Base-by-base conservation (phyloP, 1,140 invertebrate genomes). In the Drosophila triauraria region DNA sequence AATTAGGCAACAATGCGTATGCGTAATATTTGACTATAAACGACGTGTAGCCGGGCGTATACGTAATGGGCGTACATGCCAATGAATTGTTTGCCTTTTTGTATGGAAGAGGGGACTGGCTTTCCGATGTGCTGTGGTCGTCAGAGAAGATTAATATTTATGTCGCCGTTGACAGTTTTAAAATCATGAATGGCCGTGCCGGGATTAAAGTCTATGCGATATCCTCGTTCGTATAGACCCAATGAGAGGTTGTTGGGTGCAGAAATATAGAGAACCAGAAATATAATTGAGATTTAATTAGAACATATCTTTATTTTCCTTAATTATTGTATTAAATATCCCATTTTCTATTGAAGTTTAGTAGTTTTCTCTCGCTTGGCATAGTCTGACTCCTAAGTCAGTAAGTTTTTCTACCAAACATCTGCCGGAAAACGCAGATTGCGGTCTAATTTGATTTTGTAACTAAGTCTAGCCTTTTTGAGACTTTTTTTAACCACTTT, bases 141-240 rank as follows among this genome's bases (percentile, higher is more conserved):
- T 12, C 35, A 51, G n/a, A 54, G 57, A 48, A 63, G 77, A 87
- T 87, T 84, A 84, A 88, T 87, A 78, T 84, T 87, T 78, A 87
- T 90, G 85, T 76, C 38, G 38, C n/a, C 79, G 83, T 79, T 87
- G 84, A 87, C 84, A 87, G 85, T 84, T 87, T 81, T 68, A 80
- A 84, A 90, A 75, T 75, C 84, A 80, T 84, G 84, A 83, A 88
- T 87, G 84, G 58, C 40, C 71, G 54, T 38, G 50, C 71, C 42
- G 53, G 53, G 46, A 40, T 47, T 46, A 68, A 10, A 59, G 40
- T 64, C 17, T 27, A 61, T 50, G 13, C 17, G 38, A 54, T 51
- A 62, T 58, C 38, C n/a, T 67, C 47, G 30, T 27, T 44, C 9
- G n/a, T 13, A 38, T 17, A 46, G n/a, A 12, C 20, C 46, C 17